Base-by-base conservation (phyloP, 2,797 vertebrate genomes). In the Enteromius viviparus region DNA sequence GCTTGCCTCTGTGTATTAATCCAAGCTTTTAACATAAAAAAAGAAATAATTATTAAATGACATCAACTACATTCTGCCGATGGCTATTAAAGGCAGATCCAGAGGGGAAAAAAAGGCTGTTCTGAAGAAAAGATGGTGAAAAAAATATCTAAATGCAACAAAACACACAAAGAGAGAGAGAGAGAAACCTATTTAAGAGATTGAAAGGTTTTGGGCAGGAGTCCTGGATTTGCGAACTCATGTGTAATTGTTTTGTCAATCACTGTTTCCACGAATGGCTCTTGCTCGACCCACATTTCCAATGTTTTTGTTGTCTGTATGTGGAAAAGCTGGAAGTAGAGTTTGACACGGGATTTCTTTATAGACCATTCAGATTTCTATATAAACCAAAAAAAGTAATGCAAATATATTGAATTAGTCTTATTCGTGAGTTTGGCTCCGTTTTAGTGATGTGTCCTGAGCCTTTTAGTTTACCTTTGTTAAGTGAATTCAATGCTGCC, bases 231-330 rank as follows among this genome's bases (percentile, higher is more conserved):
- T 42, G 3, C 37, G 68, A 23, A 68, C 71, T 29, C 70, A 68
- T 70, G 74, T 69, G 76, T 80, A 68, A 45, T 76, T 81, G 49
- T 47, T 76, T 60, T 68, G 62, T 76, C 66, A 42, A 17, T 69
- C 37, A 47, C 26, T 53, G 14, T 62, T 77, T 85, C 60, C 29
- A 62, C 10, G 34, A 80, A 76, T 40, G 23, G 49, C 11, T 55
- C 64, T 69, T 42, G 3, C 9, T 15, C 77, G 72, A 81, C 65
- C 84, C 53, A 81, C 51, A 70, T 81, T 76, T 78, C 62, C 23
- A 9, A 69, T 29, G 70, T 23, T 49, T 74, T 58, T 58, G 55
- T 32, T 53, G n/a, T 45, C 47, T 34, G 32, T 29, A 49, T 79
- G 45, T 53, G 32, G 76, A 64, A 37, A 34, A 68, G 80, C 19